phyloP scores from a whole-genome alignment of 2,888 invertebrate species.

The Orchestes rusci region DNA sequence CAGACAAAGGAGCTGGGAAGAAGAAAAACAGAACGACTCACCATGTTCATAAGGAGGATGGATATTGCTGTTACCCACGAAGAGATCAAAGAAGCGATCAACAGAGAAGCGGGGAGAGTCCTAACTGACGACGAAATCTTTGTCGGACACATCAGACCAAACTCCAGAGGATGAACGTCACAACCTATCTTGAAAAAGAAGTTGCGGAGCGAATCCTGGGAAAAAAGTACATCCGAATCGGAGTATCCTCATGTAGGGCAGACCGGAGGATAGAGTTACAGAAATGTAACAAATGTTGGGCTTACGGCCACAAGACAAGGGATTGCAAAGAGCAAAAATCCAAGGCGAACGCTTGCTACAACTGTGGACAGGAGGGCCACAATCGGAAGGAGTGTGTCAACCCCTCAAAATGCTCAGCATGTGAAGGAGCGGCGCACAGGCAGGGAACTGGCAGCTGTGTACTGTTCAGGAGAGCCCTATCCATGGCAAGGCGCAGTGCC shows the following conservation, averaged over 20 bases:
- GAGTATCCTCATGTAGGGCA: not conserved
- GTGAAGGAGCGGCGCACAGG: not conserved
- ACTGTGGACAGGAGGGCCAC: not conserved
- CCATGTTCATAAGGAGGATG: too few relatives aligned
- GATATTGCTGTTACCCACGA: too few relatives aligned
- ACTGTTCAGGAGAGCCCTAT: not conserved
- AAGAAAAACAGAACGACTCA: too few relatives aligned
- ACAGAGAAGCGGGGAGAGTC: too few relatives aligned
- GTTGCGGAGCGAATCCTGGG: not conserved
- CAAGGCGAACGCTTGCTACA: not conserved
- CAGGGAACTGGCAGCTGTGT: not conserved
- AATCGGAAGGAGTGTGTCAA: not conserved
- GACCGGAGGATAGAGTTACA: not conserved
- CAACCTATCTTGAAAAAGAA: too few relatives aligned
- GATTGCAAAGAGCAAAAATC: not conserved
- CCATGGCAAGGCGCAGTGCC: not conserved
- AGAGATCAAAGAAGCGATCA: too few relatives aligned
- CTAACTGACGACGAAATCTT: too few relatives aligned
- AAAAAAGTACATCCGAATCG: not conserved
- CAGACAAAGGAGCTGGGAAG: too few relatives aligned
- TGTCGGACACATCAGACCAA: too few relatives aligned
- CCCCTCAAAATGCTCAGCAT: not conserved
- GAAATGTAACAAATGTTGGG: not conserved
- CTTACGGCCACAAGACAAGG: not conserved
- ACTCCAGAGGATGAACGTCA: too few relatives aligned